Percentiles rank a stretch among this genome's conserved stretches.
These are phyloP conservation scores for Globodera rostochiensis DNA, from an alignment of 1,140 invertebrate species.

Conservation along the genomic window DNA sequence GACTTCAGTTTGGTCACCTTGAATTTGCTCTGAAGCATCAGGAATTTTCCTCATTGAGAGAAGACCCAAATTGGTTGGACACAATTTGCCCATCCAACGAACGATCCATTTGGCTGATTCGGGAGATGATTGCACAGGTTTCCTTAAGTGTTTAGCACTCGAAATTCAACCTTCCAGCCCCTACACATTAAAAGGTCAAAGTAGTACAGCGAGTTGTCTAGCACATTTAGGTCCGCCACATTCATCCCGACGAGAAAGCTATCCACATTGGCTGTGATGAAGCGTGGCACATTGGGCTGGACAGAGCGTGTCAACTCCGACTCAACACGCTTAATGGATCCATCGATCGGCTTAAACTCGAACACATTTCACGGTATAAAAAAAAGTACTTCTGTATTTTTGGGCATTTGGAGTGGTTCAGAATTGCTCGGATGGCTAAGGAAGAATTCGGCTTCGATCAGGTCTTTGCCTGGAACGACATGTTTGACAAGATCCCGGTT, in stretches of 20 bases:
- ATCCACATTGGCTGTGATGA: slow-evolving; percentile 69
- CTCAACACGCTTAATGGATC: slow-evolving; percentile 41
- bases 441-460: slow-evolving; percentile 42
- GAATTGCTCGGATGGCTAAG: slow-evolving; percentile 52
- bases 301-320: slow-evolving; percentile 37
- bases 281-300: slow-evolving; percentile 58
- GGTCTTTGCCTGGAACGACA: slow-evolving; percentile 55
- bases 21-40: slow-evolving; percentile 69
- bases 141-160: no score
- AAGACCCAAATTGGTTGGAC: slow-evolving; percentile 66
- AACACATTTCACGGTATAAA: slow-evolving; percentile 45
- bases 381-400: no score
- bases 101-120: slow-evolving; percentile 68
- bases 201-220: no score
- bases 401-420: slow-evolving; percentile 2
- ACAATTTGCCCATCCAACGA: slow-evolving; percentile 69
- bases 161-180: no score
- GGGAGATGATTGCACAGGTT: slow-evolving; percentile 71
- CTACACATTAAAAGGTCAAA: no score
- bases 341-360: slow-evolving; percentile 50
- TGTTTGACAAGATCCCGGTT: slow-evolving; percentile 49
- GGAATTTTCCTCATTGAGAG: slow-evolving; percentile 68
- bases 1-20: slow-evolving; percentile 84
- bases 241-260: slow-evolving; percentile 64
- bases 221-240: slow-evolving; percentile 61